These are phyloP conservation scores for Cynodonichthys magdalenae DNA, from an alignment of 2,797 vertebrate genomes.

Conservation along the genomic window DNA sequence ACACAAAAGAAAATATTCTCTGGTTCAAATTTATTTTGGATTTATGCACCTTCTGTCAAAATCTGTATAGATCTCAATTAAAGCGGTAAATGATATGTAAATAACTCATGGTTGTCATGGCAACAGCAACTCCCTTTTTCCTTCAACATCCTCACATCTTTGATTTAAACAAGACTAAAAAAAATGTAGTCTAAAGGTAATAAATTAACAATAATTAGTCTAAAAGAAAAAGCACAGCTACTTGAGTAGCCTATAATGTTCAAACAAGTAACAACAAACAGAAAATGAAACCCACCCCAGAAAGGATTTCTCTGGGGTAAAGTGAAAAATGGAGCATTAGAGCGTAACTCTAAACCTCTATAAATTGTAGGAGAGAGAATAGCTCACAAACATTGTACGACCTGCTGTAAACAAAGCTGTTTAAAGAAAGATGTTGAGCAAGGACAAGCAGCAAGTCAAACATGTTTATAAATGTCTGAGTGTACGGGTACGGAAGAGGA, in stretches of 20 bases:
- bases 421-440: conserved; percentile 43
- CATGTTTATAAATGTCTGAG: conserved; percentile 65
- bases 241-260: conserved; percentile 47
- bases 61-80: too few relatives aligned
- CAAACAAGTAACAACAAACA: conserved; percentile 50
- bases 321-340: conserved; percentile 55
- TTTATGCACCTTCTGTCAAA: too few relatives aligned
- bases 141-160: background rate
- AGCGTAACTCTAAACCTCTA: conserved; percentile 48
- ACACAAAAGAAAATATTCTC: too few relatives aligned
- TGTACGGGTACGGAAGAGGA: conserved; percentile 36
- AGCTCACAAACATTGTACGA: conserved; percentile 55
- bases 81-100: too few relatives aligned
- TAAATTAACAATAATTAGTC: conserved; percentile 21
- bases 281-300: conserved; percentile 43
- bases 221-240: conserved; percentile 25
- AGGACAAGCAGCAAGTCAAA: conserved; percentile 45
- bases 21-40: too few relatives aligned
- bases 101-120: too few relatives aligned
- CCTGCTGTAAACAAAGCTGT: conserved; percentile 61
- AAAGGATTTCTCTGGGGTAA: conserved; percentile 27
- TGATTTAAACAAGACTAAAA: too few relatives aligned
- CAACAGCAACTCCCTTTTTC: background rate
- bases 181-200: background rate
- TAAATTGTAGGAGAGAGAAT: conserved; percentile 45